Evolutionary conservation across 2,113 vertebrate genomes (phyloP).

Genomic region (Girardinichthys multiradiatus): DNA sequence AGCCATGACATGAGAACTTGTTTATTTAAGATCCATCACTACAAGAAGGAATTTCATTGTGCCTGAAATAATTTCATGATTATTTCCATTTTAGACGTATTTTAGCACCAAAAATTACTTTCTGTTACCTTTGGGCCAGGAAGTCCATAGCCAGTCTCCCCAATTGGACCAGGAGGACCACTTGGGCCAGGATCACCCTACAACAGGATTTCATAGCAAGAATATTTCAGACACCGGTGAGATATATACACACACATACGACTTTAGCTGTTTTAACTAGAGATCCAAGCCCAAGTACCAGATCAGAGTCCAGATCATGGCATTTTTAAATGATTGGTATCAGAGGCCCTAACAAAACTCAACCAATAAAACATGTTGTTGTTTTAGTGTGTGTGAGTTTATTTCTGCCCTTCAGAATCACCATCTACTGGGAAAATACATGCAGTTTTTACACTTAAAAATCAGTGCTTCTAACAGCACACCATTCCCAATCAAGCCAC

Average conservation of each 20-base stretch:
- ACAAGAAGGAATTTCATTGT: background rate
- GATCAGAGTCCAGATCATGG: no score
- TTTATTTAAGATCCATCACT: background rate
- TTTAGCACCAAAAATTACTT: background rate
- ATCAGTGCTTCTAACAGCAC: no score
- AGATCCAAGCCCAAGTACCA: no score
- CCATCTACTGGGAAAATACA: no score
- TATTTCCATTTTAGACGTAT: background rate
- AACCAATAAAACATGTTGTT: no score
- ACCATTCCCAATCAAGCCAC: no score
- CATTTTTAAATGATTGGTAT: no score
- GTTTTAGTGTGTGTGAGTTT: no score
- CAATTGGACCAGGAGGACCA: constrained; percentile 85
- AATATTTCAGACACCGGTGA: background rate
- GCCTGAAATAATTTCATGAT: background rate
- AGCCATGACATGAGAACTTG: background rate
- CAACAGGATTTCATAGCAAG: constrained; percentile 37
- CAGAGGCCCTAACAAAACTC: no score
- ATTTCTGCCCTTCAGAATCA: no score
- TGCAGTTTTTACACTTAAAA: no score
- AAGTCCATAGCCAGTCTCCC: constrained; percentile 89
- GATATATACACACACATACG: background rate
- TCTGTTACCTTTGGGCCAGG: constrained; percentile 88
- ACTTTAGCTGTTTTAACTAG: background rate
- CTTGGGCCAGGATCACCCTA: constrained; percentile 86